Percentiles rank a stretch among this genome's conserved stretches.
Evolutionary conservation across 92 coral and sea anemone genomes (phyloP).

Genomic region (Blastomussa wellsi): DNA sequence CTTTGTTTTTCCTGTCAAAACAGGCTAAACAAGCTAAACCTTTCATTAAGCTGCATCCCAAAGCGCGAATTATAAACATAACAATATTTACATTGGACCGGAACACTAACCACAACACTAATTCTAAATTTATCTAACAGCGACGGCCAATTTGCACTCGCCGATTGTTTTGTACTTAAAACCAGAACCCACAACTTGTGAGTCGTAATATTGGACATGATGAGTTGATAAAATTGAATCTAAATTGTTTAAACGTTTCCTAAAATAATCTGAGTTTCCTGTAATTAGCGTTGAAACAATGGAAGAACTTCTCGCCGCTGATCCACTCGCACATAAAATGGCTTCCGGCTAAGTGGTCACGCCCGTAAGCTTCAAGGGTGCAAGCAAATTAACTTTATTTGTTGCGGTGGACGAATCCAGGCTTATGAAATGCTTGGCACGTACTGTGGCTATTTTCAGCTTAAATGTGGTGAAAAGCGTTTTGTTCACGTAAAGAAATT

Average conservation of each 20-base stretch:
- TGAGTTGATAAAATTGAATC: slow-evolving; percentile 11
- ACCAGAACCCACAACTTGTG: not conserved
- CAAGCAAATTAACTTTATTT: slow-evolving; percentile 7
- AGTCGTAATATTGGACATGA: slow-evolving; percentile 22
- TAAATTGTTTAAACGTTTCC: slow-evolving; percentile 24
- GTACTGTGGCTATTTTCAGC: not conserved
- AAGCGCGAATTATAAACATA: not conserved
- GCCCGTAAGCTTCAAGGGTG: slow-evolving; percentile 8
- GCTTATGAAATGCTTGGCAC: slow-evolving; percentile 23
- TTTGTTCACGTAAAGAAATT: not conserved
- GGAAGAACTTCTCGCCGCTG: not conserved
- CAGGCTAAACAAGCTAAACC: slow-evolving; percentile 10
- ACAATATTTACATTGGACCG: slow-evolving; percentile 16
- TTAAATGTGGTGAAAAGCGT: not conserved
- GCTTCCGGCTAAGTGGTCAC: slow-evolving; percentile 24
- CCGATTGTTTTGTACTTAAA: not conserved
- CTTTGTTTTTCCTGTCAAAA: no score
- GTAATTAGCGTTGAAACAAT: slow-evolving; percentile 8
- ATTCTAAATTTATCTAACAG: not conserved
- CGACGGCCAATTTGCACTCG: not conserved
- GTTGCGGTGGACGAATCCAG: not conserved
- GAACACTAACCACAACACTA: not conserved
- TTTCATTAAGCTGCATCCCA: slow-evolving; percentile 11
- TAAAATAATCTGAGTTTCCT: slow-evolving; percentile 40
- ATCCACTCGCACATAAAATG: not conserved